Conservation (phyloP, 2,888 invertebrate genomes). For the Phrixothrix hirtus region DNA sequence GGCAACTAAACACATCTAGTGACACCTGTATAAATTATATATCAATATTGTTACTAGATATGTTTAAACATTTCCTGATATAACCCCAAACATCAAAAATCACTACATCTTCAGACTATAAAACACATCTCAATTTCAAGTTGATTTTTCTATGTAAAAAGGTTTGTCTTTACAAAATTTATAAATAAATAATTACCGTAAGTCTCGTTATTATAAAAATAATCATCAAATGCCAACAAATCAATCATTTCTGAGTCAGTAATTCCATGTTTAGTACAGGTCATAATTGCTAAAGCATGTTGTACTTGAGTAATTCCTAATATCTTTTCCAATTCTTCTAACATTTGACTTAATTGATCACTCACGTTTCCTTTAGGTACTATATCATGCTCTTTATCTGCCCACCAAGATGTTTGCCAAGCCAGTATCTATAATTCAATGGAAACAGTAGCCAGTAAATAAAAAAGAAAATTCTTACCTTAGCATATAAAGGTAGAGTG, state of each 20-base stretch:
- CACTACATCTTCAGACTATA: too few relatives aligned
- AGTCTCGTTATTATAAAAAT: constrained; percentile 66
- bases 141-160: too few relatives aligned
- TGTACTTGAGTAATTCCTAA: constrained; percentile 68
- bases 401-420: constrained; percentile 66
- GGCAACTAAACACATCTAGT: too few relatives aligned
- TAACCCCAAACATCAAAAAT: too few relatives aligned
- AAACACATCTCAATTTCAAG: too few relatives aligned
- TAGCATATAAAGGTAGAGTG: constrained; percentile 70
- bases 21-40: too few relatives aligned
- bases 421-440: constrained; percentile 61
- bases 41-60: too few relatives aligned
- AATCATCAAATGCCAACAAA: constrained; percentile 65
- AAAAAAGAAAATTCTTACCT: too few relatives aligned
- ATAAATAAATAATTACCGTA: constrained; percentile 57
- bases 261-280: constrained; percentile 76
- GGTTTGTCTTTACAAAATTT: neutral
- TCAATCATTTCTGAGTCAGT: constrained; percentile 81
- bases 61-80: too few relatives aligned
- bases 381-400: constrained; percentile 61
- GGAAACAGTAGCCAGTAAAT: too few relatives aligned
- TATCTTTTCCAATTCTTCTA: constrained; percentile 70
- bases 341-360: constrained; percentile 67
- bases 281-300: constrained; percentile 71
- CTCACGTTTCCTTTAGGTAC: constrained; percentile 61